Percentiles rank a stretch among this genome's conserved stretches.
Conservation (phyloP, 2,797 vertebrate species). For the Micrastur ruficollis region DNA sequence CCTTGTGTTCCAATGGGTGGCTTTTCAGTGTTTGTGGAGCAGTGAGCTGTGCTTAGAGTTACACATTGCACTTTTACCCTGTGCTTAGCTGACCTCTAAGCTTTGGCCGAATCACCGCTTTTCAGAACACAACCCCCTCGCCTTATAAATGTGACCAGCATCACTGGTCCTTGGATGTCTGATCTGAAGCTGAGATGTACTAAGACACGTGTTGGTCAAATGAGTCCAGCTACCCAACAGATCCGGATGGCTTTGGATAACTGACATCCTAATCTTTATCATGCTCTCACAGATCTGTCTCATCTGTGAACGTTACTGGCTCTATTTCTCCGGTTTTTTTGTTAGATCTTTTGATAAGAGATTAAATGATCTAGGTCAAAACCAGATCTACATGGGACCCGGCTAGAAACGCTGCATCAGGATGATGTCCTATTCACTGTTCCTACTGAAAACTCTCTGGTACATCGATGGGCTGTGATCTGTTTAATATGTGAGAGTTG, state of each 20-base stretch:
- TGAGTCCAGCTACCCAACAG: background rate
- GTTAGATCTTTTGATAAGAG: constrained; percentile 1
- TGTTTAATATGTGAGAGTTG: background rate
- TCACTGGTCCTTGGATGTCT: background rate
- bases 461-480: background rate
- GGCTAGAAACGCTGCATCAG: background rate
- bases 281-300: background rate
- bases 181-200: background rate
- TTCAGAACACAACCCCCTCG: background rate
- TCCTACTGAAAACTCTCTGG: background rate
- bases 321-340: background rate
- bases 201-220: background rate
- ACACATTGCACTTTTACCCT: background rate
- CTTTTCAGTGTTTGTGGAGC: background rate
- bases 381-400: background rate
- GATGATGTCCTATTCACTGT: background rate
- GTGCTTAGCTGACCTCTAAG: background rate
- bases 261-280: background rate
- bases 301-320: background rate
- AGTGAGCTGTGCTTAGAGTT: background rate
- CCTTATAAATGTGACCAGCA: background rate
- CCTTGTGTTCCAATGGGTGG: background rate
- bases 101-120: background rate
- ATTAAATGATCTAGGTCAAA: background rate
- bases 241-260: background rate